Base-by-base conservation (phyloP, 2,113 vertebrate genomes). In the Nesogale talazaci region DNA sequence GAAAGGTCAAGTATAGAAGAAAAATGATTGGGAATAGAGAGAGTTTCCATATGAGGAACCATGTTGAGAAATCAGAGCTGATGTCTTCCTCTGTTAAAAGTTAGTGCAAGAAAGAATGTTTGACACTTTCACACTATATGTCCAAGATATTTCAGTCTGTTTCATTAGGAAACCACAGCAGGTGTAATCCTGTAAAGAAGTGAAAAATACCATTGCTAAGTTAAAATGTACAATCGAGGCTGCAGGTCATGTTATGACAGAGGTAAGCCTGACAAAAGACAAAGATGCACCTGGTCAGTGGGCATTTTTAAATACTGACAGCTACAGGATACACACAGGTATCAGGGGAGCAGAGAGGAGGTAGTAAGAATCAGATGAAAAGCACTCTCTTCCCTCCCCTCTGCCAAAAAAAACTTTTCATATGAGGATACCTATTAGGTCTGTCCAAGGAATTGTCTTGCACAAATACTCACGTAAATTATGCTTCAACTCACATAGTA, bases 71-170 rank as follows among this genome's bases (percentile, higher is more conserved):
- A 69, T 79, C 69, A 92, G 34, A 95, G 76, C 38, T 29, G 31
- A 16, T 19, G 4, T 40, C 38, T 86, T 96, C 87, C 81, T 81
- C 29, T 78, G 83, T 52, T 52, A 52, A 89, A 95, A 89, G 86
- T 61, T 76, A 86, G 23, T 80, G 15, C 72, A 91, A 69, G 34
- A 67, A 56, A 83, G 93, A 57, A 57, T 20, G 6, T 22, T n/a
- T 57, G 16, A 84, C 74, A 82, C n/a, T 77, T 94, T 88, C 15
- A 70, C 82, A 36, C 69, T 79, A 20, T 0, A 22, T 94, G 72
- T 61, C 78, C 56, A 65, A 40, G 0, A 38, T 90, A 75, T 78
- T 57, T 31, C 69, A 88, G 19, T 56, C 23, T 22, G 10, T 34
- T 82, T 16, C 42, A 56, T 82, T 89, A 74, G 69, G 80, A 90